Percentiles rank a stretch among this genome's conserved stretches.
Conservation (phyloP, 2,888 invertebrate genomes). For the Drosophila longiperda region DNA sequence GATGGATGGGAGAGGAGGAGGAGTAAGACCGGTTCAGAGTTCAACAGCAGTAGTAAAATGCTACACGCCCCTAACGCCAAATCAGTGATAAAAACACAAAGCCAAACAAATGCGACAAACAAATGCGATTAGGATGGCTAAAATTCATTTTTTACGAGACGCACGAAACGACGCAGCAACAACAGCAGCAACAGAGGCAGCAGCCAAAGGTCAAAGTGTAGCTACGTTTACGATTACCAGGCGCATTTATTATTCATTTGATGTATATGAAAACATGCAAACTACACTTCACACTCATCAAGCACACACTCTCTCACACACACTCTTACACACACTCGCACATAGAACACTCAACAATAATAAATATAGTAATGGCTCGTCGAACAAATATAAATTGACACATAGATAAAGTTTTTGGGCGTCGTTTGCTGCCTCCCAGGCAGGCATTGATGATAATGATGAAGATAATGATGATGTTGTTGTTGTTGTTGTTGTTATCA, state of each 20-base stretch:
- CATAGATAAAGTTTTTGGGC: conserved; percentile 75
- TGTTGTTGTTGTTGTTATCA: conserved; percentile 43
- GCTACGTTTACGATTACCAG: conserved; percentile 73
- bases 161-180: conserved; percentile 5
- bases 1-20: no score
- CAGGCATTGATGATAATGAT: conserved; percentile 31
- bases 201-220: conserved; percentile 74
- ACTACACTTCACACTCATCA: conserved; percentile 64
- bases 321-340: neutral
- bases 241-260: conserved; percentile 77
- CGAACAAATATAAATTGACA: conserved; percentile 80
- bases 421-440: conserved; percentile 35
- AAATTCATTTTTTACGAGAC: conserved; percentile 28
- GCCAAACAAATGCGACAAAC: conserved; percentile 40
- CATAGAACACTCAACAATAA: conserved; percentile 48
- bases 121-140: conserved; percentile 54
- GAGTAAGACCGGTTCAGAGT: conserved; percentile 37
- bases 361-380: conserved; percentile 74
- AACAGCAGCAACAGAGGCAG: conserved; percentile 11
- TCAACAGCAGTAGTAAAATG: conserved; percentile 49
- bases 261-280: conserved; percentile 72
- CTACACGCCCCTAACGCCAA: conserved; percentile 54
- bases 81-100: conserved; percentile 44
- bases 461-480: conserved; percentile 13
- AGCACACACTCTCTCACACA: conserved; percentile 9